Conservation (phyloP, 30 jellyfish, hydroid and myxozoan species). For the Turritopsis rubra region DNA sequence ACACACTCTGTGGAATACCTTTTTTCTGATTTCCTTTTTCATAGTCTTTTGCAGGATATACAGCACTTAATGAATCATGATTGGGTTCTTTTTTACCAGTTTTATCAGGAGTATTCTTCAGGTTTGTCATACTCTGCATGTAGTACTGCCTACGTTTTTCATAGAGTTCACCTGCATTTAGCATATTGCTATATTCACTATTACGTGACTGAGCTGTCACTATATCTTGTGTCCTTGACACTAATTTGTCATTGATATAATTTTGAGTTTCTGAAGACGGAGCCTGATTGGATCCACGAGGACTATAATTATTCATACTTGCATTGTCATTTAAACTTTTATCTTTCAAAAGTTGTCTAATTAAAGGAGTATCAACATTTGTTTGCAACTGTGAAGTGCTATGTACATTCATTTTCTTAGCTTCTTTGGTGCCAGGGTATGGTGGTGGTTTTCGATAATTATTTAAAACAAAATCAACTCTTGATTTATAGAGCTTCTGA, state of each 20-base stretch:
- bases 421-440: conserved; percentile 62
- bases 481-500: conserved; percentile 30
- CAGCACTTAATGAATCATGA: conserved; percentile 48
- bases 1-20: conserved; percentile 16
- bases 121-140: conserved; percentile 1
- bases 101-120: neutral
- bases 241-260: conserved; percentile 60
- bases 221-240: conserved; percentile 64
- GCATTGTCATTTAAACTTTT: conserved; percentile 67
- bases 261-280: conserved; percentile 13
- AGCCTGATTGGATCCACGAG: neutral
- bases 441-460: conserved; percentile 92
- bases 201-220: conserved; percentile 17
- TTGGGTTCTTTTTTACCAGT: neutral
- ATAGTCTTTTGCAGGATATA: conserved; percentile 67
- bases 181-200: neutral
- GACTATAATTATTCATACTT: conserved; percentile 72
- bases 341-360: conserved; percentile 57
- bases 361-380: conserved; percentile 13
- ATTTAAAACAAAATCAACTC: conserved; percentile 58
- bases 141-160: conserved; percentile 33
- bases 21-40: conserved; percentile 8
- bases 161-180: conserved; percentile 29
- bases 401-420: conserved; percentile 21
- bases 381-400: conserved; percentile 32